Base-by-base conservation (phyloP, 2,113 vertebrate species). In the Pica pica region DNA sequence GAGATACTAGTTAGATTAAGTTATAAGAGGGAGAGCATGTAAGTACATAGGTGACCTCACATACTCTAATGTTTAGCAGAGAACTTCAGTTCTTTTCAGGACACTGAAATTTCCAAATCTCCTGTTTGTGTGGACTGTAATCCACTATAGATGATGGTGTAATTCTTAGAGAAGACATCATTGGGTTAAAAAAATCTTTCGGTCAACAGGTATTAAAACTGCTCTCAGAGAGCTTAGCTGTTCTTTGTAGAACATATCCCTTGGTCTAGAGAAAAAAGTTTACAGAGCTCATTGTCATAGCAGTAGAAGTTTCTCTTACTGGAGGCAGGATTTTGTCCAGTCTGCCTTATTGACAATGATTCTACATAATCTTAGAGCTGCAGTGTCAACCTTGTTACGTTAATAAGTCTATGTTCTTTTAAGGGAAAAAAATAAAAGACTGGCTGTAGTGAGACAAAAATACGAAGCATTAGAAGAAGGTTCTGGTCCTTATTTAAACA, bases 281-380 rank as follows among this genome's bases (percentile, higher is more conserved):
- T 20, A 63, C 35, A 47, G 47, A 85, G 35, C 22, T 83, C 23
- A 28, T n/a, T 0, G 0, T 24, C 0, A 0, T 63, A 69, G 39
- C 55, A 89, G n/a, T 14, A 56, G 33, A 84, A 82, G 33, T 61
- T 83, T 94, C 60, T 91, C 24, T 55, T 52, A 13, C 31, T 70
- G 33, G 31, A 84, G 37, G n/a, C 37, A 69, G 41, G 41, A 60
- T 71, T 57, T 76, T 46, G 53, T 26, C 47, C 67, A 37, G 20
- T 82, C 57, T 76, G 53, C 53, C 42, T 81, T 75, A 86, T 35
- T 88, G 89, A 39, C 64, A 56, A 16, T 46, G 64, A 75, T 64
- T 94, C 20, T 57, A 0, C 26, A 18, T 60, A 69, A 89, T 21
- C 47, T 26, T 37, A 84, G 31, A 69, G 20, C 37, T 80, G 70